Evolutionary conservation across 2,113 vertebrate genomes (phyloP).

Genomic region (Cheilinus undulatus): DNA sequence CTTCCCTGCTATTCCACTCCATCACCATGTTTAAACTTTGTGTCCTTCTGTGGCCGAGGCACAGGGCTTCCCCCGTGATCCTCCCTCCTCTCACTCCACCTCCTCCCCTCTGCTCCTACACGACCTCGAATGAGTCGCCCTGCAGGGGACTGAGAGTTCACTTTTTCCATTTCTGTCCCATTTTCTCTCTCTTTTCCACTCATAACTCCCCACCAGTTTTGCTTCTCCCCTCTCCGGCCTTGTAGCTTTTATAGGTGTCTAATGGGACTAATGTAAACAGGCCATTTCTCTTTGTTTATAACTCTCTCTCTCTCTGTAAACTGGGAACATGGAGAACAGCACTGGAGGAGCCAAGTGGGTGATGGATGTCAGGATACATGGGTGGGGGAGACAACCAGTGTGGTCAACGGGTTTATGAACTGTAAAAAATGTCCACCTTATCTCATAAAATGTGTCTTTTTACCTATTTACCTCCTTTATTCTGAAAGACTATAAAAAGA

Average conservation of each 20-base stretch:
- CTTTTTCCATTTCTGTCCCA: conserved; percentile 18
- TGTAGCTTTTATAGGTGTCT: conserved; percentile 28
- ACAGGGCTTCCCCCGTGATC: conserved; percentile 66
- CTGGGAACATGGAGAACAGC: conserved; percentile 6
- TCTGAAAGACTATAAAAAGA: not conserved
- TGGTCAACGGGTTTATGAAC: conserved; percentile 5
- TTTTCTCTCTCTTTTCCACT: not conserved
- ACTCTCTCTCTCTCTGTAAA: conserved; percentile 43
- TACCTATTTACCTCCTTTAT: not conserved
- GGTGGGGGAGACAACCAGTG: conserved; percentile 8
- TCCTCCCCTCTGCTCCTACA: not conserved
- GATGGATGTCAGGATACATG: conserved; percentile 5
- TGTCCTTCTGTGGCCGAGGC: conserved; percentile 58
- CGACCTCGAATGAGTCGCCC: conserved; percentile 17
- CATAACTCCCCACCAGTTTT: not conserved
- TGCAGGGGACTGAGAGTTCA: conserved; percentile 7
- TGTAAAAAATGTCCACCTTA: conserved; percentile 1
- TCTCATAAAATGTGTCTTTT: not conserved
- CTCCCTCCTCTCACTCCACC: conserved; percentile 27
- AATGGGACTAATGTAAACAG: conserved; percentile 72
- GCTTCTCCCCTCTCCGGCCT: not conserved
- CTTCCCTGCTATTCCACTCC: conserved; percentile 75
- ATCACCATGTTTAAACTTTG: conserved; percentile 74
- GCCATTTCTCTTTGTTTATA: conserved; percentile 64
- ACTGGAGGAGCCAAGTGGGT: conserved; percentile 47